Evolutionary conservation across 1,140 invertebrate species (phyloP), one percentile per base, ranked within the genome.

Genomic region (Trachymyrmex septentrionalis): DNA sequence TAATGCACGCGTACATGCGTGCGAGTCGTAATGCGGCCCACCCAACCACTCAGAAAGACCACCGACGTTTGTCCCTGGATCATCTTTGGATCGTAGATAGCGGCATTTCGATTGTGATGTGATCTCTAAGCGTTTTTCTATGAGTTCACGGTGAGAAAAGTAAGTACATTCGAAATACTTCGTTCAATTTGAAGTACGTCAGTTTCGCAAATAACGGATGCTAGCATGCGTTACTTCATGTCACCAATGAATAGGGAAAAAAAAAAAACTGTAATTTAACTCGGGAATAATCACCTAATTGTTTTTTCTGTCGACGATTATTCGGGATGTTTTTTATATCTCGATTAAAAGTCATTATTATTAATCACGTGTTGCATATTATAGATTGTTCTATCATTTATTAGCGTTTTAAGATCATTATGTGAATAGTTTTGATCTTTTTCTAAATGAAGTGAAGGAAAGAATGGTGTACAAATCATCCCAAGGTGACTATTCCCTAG

Each of bases 1-100:
- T 77, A 82, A 76, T 84, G 80, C 73, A 88, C 80, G 76, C 86
- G 72, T 78, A 48, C 71, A 61, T 67, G 63, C 71, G 71, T 77
- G 38, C 76, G 38, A 50, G 44, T 82, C 77, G 55, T 85, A 59
- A 48, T 34, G 55, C 78, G 80, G 85, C 77, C 85, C 85, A 86
- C 85, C 85, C 85, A 75, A 14, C 53, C 24, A 75, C 38, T 59
- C 27, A 34, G 77, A 82, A 69, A 30, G 77, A 82, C 77, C 77
- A 82, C 85, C 85, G 66, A 72, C 24, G 48, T 48, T 57, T 57
- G 27, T 64, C n/a, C 76, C 63, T 34, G 12, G n/a, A n/a, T 78
- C 77, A 38, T 53, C 55, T 73, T 59, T 5, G 55, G 19, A 59
- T 59, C 66, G 24, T 21, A 57, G 27, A 61, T 57, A 48, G 38